A percentile compares a stretch with the other conserved stretches of the same genome.
Evolutionary conservation across 2,797 vertebrate species (phyloP).

Genomic region (Luscinia megarhynchos): DNA sequence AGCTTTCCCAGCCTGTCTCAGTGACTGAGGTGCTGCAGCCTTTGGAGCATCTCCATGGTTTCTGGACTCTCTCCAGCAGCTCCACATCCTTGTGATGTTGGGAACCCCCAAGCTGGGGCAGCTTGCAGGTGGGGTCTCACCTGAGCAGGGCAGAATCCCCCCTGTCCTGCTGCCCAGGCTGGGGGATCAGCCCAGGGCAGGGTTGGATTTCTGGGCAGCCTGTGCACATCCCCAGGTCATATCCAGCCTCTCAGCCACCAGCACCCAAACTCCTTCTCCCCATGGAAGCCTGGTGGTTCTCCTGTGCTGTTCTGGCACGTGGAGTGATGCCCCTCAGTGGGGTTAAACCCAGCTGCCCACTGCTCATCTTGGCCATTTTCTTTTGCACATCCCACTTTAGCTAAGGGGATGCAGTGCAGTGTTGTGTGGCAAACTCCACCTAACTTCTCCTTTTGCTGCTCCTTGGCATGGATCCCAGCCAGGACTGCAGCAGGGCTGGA

Average conservation of each 20-base stretch:
- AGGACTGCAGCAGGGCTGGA: background rate
- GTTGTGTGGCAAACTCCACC: accelerated
- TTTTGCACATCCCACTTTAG: accelerated
- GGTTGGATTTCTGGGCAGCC: background rate
- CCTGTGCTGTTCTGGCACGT: accelerated
- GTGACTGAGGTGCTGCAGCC: background rate
- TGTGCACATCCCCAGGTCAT: accelerated
- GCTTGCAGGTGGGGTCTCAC: background rate
- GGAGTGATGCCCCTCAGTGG: background rate
- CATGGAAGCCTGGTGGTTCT: background rate
- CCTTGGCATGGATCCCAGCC: background rate
- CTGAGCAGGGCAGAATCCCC: background rate
- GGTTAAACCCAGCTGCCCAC: background rate
- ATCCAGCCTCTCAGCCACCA: background rate
- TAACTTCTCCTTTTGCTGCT: background rate
- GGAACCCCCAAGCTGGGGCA: background rate
- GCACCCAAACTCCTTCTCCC: background rate
- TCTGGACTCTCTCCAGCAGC: background rate
- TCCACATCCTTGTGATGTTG: background rate
- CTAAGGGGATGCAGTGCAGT: background rate
- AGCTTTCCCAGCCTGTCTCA: background rate
- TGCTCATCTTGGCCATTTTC: background rate
- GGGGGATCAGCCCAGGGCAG: background rate
- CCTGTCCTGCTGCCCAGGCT: background rate
- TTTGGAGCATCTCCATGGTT: background rate